phyloP scores from a whole-genome alignment of 2,113 vertebrate species.

The Kryptolebias marmoratus region DNA sequence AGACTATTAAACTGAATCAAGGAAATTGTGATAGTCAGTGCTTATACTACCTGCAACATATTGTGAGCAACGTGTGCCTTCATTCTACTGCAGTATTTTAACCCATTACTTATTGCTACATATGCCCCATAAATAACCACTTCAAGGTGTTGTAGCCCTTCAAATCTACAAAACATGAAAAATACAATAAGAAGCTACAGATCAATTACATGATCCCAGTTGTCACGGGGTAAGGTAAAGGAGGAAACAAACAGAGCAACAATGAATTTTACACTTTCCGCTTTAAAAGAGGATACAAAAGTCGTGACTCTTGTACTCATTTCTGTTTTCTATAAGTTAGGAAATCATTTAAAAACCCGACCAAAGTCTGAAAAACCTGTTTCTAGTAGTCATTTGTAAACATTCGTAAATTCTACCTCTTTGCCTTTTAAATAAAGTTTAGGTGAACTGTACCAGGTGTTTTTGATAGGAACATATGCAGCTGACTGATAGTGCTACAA shows the following conservation, averaged over 20 bases:
- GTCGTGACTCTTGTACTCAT: constrained; percentile 5
- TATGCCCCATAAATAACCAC: constrained; percentile 45
- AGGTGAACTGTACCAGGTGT: constrained; percentile 32
- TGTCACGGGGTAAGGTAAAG: background rate
- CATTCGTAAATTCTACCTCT: constrained; percentile 52
- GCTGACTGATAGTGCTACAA: constrained; percentile 12
- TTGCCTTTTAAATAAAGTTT: constrained; percentile 41
- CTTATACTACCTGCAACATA: constrained; percentile 69
- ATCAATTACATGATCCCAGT: constrained; percentile 17
- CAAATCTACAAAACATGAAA: constrained; percentile 49
- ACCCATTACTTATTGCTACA: constrained; percentile 74
- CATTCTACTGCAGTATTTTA: constrained; percentile 41
- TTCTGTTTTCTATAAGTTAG: constrained; percentile 33
- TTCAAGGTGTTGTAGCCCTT: constrained; percentile 73
- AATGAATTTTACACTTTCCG: constrained; percentile 1
- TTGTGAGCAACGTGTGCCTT: constrained; percentile 39
- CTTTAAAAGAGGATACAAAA: constrained; percentile 42
- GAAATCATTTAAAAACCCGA: constrained; percentile 55
- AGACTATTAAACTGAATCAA: constrained; percentile 55
- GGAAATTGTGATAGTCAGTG: constrained; percentile 68
- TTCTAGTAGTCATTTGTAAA: constrained; percentile 71
- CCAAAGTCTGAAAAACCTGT: constrained; percentile 23
- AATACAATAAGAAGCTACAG: constrained; percentile 12
- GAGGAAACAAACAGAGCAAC: background rate
- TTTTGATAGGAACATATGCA: background rate